These are phyloP conservation scores for Sterna hirundo DNA, from an alignment of 2,113 vertebrate species.

Conservation along the genomic window DNA sequence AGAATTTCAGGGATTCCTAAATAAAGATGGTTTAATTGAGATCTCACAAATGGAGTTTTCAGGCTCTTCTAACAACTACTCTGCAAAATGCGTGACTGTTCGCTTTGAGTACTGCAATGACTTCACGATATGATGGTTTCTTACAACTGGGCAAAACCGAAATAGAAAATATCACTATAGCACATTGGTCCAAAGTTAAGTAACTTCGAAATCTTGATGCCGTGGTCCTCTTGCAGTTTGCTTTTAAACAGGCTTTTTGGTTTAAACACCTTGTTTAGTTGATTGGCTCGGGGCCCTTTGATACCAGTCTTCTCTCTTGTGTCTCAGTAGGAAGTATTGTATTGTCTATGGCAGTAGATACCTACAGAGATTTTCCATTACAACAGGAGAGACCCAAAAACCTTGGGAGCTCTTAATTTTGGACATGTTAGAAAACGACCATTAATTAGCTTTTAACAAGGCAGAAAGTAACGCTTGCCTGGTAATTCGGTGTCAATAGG, in stretches of 20 bases:
- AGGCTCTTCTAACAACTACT: neutral
- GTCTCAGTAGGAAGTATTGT: neutral
- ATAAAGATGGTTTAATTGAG: slow-evolving; percentile 46
- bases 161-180: neutral
- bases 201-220: neutral
- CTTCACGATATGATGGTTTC: neutral
- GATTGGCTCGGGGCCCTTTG: neutral
- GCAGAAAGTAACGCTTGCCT: neutral
- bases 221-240: neutral
- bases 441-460: neutral
- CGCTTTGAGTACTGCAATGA: neutral
- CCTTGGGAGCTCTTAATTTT: neutral
- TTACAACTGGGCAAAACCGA: neutral
- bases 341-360: neutral
- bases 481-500: neutral
- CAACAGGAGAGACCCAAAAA: neutral
- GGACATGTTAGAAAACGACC: neutral
- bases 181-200: neutral
- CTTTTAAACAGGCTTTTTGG: neutral
- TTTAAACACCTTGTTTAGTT: neutral
- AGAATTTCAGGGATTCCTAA: slow-evolving; percentile 40
- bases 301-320: neutral
- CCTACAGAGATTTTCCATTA: neutral
- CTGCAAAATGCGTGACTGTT: neutral
- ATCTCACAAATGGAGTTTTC: slow-evolving; percentile 34